Percentiles rank a stretch among this genome's conserved stretches.
Conservation (phyloP, 1,140 invertebrate genomes). For the Vanessa atalanta region DNA sequence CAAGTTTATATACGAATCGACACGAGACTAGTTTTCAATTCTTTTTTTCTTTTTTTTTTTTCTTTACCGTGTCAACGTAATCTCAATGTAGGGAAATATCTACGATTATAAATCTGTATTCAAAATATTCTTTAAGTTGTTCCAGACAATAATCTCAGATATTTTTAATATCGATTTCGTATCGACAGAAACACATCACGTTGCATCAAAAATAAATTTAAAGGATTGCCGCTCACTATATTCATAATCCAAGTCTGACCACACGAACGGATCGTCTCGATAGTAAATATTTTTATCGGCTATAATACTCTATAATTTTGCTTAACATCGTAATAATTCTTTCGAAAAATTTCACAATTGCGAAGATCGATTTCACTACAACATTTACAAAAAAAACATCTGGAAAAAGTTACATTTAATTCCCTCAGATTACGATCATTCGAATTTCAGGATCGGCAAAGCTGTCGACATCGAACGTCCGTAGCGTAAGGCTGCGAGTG, state of each 20-base stretch:
- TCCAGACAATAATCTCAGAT: not conserved
- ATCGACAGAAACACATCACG: conserved; percentile 5
- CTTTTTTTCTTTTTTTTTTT: not conserved
- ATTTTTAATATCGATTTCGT: not conserved
- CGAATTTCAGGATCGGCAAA: too few relatives aligned
- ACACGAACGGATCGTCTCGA: not conserved
- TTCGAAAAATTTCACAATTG: not conserved
- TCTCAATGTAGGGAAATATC: not conserved
- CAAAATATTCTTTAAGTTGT: not conserved
- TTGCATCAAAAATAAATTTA: conserved; percentile 9
- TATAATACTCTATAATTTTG: not conserved
- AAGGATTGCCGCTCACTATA: not conserved
- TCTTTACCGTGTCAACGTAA: not conserved
- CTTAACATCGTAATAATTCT: conserved; percentile 1
- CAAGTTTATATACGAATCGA: not conserved
- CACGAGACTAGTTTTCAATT: not conserved
- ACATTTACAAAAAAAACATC: not conserved
- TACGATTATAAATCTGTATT: not conserved
- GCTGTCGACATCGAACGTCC: not conserved
- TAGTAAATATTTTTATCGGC: too few relatives aligned
- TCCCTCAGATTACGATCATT: not conserved
- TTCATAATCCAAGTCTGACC: not conserved
- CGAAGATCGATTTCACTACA: not conserved
- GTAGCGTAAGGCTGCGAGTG: not conserved
- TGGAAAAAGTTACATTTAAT: not conserved